A percentile compares a stretch with the other conserved stretches of the same genome.
Conservation (phyloP, 2,888 invertebrate species). For the Pyrochroa serraticornis region DNA sequence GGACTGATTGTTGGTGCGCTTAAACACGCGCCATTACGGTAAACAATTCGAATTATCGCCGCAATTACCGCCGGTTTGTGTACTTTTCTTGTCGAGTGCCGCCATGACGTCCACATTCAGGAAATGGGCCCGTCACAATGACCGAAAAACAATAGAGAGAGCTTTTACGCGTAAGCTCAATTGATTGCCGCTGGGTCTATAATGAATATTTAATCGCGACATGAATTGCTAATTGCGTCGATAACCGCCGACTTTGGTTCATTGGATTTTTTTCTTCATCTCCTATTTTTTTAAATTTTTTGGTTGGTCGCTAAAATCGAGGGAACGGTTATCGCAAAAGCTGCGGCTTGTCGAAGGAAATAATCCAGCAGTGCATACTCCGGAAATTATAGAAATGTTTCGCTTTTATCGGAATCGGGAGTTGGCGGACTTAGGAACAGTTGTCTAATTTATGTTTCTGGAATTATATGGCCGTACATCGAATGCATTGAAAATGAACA, state of each 20-base stretch:
- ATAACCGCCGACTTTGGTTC: no score
- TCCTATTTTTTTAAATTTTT: constrained; percentile 16
- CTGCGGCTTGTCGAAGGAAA: constrained; percentile 16
- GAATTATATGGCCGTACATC: constrained; percentile 32
- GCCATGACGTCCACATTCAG: background rate
- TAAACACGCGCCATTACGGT: constrained; percentile 3
- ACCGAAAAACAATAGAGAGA: no score
- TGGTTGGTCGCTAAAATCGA: no score
- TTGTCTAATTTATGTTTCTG: constrained; percentile 37
- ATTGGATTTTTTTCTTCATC: constrained; percentile 5
- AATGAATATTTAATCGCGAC: no score
- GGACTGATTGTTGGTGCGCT: constrained; percentile 11
- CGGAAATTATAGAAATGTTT: constrained; percentile 48
- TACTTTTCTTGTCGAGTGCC: background rate
- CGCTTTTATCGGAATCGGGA: constrained; percentile 39
- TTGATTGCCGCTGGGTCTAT: no score
- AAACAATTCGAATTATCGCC: background rate
- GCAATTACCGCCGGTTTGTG: background rate
- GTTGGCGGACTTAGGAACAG: constrained; percentile 19
- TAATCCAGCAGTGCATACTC: constrained; percentile 32
- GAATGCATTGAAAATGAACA: constrained; percentile 24
- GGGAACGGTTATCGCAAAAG: background rate
- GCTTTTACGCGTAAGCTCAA: no score
- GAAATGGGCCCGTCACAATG: no score
- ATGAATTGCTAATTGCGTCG: no score